phyloP scores from a whole-genome alignment of 64 coral and sea anemone genomes.

The Dendrophyllia cribrosa region DNA sequence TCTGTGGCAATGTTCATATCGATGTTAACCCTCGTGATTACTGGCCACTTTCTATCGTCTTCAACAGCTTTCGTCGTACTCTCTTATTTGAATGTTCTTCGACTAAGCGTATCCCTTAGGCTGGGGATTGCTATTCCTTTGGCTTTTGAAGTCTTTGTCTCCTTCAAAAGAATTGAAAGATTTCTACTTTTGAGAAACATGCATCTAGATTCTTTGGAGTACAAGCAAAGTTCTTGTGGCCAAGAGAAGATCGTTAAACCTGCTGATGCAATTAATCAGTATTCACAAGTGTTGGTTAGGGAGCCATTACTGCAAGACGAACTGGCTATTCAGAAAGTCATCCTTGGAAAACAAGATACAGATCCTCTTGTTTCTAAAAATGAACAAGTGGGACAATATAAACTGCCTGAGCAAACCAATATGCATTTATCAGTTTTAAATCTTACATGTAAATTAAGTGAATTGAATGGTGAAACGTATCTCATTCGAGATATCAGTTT shows the following conservation, averaged over 20 bases:
- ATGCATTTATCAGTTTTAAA: conserved; percentile 5
- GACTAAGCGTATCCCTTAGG: background rate
- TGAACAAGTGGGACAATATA: background rate
- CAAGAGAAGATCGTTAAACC: background rate
- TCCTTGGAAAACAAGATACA: background rate
- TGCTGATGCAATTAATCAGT: background rate
- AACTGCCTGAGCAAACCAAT: background rate
- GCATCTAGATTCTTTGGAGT: background rate
- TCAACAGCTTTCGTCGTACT: conserved; percentile 42
- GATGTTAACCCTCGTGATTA: background rate
- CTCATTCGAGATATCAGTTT: conserved; percentile 34
- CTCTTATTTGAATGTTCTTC: conserved; percentile 29
- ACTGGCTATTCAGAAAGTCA: background rate
- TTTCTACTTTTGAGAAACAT: conserved; percentile 11
- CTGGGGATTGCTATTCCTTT: background rate
- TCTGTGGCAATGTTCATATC: background rate
- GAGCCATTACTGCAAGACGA: background rate
- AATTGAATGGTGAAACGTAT: background rate
- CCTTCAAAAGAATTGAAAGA: background rate
- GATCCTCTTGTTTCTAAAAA: background rate
- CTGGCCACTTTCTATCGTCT: background rate
- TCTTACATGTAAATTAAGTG: conserved; percentile 9
- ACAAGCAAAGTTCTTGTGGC: background rate
- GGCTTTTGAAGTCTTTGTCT: background rate
- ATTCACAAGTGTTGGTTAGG: background rate